Evolutionary conservation across 2,113 vertebrate species (phyloP), one percentile per base, ranked within the genome.

Genomic region (Nyctereutes procyonoides): DNA sequence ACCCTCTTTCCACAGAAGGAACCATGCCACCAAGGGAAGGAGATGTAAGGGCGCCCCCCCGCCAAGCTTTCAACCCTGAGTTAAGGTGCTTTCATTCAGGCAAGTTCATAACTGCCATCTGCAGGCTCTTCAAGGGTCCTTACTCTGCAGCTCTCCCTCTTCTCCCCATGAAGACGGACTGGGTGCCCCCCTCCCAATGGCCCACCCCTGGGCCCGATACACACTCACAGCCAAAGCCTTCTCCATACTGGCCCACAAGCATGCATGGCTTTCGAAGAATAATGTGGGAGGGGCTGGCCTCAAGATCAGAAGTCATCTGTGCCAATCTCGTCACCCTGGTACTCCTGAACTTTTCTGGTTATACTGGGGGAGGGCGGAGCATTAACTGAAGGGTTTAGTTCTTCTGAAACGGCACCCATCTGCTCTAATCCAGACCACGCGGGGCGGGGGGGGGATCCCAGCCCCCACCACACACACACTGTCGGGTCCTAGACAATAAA

Each of bases 91-190:
- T 5, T 0, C 65, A 11, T 1, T 16, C 13, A 24, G 6, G 56
- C 84, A 51, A 58, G 53, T 56, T 2, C 10, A 26, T 19, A 32
- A 14, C 1, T 15, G 30, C 10, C 4, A 0, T 0, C 30, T 30
- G 7, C 14, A 58, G 51, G 16, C 35, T 10, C 55, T 16, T 13
- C 17, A 0, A 0, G 1, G 30, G 43, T 8, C 19, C 60, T 56
- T 51, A 1, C 6, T 0, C 3, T 0, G 2, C 4, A 6, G 28
- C 3, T 63, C 83, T 35, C 26, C 32, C 2, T 0, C 1, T 2
- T 63, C 83, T 35, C 20, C 32, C 2, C 0, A 1, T 2, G 19
- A 28, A 0, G 16, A 43, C 15, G 2, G 63, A 3, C 35, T 6
- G 20, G 3, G n/a, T 43, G 32, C 13, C 1, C 0, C 58, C 26